phyloP scores from a whole-genome alignment of 30 jellyfish, hydroid and myxozoan species.

The Hydra vulgaris region DNA sequence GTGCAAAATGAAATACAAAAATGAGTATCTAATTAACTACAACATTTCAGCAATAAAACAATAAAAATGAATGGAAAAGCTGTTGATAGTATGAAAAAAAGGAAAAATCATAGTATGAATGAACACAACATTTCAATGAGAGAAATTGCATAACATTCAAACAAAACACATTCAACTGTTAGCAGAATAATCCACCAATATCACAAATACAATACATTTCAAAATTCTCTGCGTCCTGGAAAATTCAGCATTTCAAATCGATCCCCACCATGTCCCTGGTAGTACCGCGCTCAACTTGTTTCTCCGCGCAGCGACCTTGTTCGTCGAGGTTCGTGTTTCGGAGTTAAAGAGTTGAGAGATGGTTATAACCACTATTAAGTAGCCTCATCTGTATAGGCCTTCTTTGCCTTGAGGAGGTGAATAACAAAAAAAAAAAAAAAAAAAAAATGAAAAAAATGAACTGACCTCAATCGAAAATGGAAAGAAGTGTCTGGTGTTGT shows the following conservation, averaged over 20 bases:
- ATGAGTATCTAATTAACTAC: background rate
- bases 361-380: no score
- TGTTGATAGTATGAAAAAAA: background rate
- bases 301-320: no score
- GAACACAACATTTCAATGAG: background rate
- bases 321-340: no score
- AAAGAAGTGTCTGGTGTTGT: background rate
- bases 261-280: no score
- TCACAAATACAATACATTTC: background rate
- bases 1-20: background rate
- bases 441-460: background rate
- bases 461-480: background rate
- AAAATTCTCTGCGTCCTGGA: background rate
- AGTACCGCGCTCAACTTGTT: no score
- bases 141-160: background rate
- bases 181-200: background rate
- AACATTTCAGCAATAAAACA: background rate
- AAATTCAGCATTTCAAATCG: background rate
- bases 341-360: no score
- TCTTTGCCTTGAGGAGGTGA: no score
- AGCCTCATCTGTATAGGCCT: no score
- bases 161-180: background rate
- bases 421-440: no score
- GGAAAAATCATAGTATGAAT: background rate
- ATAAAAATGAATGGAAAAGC: background rate